Evolutionary conservation across 30 jellyfish, hydroid and myxozoan species (phyloP).

Genomic region (Pseudorhiza aurosa): DNA sequence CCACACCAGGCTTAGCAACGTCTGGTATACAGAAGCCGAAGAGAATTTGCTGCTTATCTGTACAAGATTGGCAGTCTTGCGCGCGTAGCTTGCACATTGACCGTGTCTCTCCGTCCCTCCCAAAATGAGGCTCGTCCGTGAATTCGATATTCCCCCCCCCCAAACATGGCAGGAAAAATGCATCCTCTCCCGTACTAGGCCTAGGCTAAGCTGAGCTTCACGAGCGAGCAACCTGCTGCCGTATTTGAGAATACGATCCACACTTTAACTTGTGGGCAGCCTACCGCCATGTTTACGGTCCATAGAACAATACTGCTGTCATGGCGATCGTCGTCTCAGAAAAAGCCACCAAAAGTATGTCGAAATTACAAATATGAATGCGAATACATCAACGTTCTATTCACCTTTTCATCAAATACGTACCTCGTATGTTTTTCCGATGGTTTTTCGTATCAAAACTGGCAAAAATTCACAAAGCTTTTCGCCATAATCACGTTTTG

Average conservation of each 20-base stretch:
- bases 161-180: no score
- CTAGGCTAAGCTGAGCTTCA: neutral
- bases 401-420: neutral
- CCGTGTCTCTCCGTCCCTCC: no score
- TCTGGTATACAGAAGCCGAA: no score
- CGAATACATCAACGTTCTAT: neutral
- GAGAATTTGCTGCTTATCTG: no score
- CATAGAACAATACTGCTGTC: constrained; percentile 38
- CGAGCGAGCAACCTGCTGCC: constrained; percentile 4
- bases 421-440: neutral
- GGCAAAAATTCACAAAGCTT: constrained; percentile 12
- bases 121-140: no score
- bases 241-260: neutral
- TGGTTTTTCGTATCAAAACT: neutral
- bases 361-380: neutral
- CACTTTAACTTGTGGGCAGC: neutral
- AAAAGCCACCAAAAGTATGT: neutral
- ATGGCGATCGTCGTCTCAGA: constrained; percentile 16
- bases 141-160: no score
- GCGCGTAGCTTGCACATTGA: no score
- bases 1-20: no score
- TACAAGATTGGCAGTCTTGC: no score
- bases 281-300: constrained; percentile 57
- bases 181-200: no score
- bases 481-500: constrained; percentile 3